Evolutionary conservation across 2,113 vertebrate species (phyloP).

Genomic region (Poeciliopsis retropinna): DNA sequence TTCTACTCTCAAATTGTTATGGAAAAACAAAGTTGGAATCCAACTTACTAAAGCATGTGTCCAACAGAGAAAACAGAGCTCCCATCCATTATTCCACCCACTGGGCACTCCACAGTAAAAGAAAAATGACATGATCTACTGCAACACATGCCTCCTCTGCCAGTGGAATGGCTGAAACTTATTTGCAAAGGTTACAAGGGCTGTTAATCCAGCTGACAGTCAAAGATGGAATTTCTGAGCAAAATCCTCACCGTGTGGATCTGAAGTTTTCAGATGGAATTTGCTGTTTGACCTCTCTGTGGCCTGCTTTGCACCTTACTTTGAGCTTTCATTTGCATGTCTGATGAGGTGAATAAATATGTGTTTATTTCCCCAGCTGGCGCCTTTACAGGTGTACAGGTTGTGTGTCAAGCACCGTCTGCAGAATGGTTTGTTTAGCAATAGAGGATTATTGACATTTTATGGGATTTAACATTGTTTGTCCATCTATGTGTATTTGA

Average conservation of each 20-base stretch:
- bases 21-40: constrained; percentile 29
- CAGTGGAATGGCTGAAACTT: constrained; percentile 20
- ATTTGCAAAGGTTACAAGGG: constrained; percentile 37
- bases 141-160: not conserved
- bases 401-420: constrained; percentile 9
- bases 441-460: constrained; percentile 4
- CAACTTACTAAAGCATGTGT: constrained; percentile 35
- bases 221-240: constrained; percentile 34
- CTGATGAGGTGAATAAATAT: not conserved
- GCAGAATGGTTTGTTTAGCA: constrained; percentile 10
- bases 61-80: constrained; percentile 19
- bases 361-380: not conserved
- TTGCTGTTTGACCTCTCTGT: constrained; percentile 33
- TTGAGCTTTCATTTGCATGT: constrained; percentile 27
- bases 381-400: not conserved
- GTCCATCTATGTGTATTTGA: constrained; percentile 32
- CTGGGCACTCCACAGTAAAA: constrained; percentile 12
- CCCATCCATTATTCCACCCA: constrained; percentile 23
- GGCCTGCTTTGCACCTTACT: constrained; percentile 5
- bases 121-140: constrained; percentile 23
- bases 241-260: constrained; percentile 26
- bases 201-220: constrained; percentile 39
- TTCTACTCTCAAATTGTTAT: constrained; percentile 38
- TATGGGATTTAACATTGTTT: constrained; percentile 4
- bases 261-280: constrained; percentile 22